Evolutionary conservation across 2,113 vertebrate species (phyloP).

Genomic region (Anguilla japonica): DNA sequence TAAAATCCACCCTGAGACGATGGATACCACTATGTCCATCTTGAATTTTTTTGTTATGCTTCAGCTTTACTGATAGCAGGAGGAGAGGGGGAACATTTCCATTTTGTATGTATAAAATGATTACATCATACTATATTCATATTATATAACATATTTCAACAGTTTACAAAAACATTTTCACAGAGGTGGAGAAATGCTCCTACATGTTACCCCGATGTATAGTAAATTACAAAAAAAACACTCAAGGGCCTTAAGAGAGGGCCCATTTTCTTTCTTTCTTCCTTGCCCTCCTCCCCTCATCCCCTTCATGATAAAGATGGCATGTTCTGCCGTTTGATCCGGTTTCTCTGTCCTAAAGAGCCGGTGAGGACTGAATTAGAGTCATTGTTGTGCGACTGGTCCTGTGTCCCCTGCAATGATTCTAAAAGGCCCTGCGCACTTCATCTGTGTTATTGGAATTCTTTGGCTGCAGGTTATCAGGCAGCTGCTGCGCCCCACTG

Average conservation of each 20-base stretch:
- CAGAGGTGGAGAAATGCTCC: slow-evolving; percentile 5
- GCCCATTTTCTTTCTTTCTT: background rate
- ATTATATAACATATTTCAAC: slow-evolving; percentile 9
- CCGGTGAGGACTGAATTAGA: slow-evolving; percentile 68
- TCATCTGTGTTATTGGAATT: slow-evolving; percentile 96
- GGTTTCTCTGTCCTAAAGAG: slow-evolving; percentile 53
- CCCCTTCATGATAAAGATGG: slow-evolving; percentile 29
- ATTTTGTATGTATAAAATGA: slow-evolving; percentile 28
- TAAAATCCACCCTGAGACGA: slow-evolving; percentile 75
- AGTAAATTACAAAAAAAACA: background rate
- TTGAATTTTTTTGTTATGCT: slow-evolving; percentile 40
- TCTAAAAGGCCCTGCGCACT: slow-evolving; percentile 85
- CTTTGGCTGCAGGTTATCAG: slow-evolving; percentile 92
- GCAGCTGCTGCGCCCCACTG: slow-evolving; percentile 96
- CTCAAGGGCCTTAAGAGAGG: background rate
- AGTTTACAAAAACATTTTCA: slow-evolving; percentile 26
- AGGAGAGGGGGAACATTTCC: background rate
- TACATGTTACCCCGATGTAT: background rate
- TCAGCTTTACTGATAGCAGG: background rate
- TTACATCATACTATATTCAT: slow-evolving; percentile 17
- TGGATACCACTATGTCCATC: slow-evolving; percentile 72
- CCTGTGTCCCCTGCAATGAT: slow-evolving; percentile 81
- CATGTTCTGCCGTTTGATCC: slow-evolving; percentile 43
- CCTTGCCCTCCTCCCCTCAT: background rate
- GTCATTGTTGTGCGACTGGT: slow-evolving; percentile 80